A percentile compares a stretch with the other conserved stretches of the same genome.
These are phyloP conservation scores for Cranoglanis bouderius DNA, from an alignment of 2,113 vertebrate species.

Conservation along the genomic window DNA sequence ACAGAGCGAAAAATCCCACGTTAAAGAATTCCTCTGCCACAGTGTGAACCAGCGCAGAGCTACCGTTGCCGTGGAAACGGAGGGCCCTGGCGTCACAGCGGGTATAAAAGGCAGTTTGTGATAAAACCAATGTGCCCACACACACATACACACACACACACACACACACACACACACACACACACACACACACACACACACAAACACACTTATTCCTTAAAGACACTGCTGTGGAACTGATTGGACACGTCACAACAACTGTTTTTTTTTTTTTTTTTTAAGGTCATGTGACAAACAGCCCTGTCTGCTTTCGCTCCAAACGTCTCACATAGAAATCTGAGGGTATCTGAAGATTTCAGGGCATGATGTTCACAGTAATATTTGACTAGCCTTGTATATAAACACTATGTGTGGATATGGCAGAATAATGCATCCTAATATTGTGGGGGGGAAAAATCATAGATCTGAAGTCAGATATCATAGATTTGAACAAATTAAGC, in stretches of 20 bases:
- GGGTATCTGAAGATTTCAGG: not conserved
- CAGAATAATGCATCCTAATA: not conserved
- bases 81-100: constrained; percentile 51
- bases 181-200: constrained; percentile 43
- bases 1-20: constrained; percentile 51
- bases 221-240: not conserved
- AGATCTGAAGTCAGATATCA: not conserved
- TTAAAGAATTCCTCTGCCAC: constrained; percentile 51
- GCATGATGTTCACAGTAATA: not conserved
- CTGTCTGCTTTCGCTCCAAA: not conserved
- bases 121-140: constrained; percentile 31
- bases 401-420: not conserved
- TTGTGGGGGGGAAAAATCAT: not conserved
- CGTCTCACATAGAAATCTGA: not conserved
- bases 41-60: constrained; percentile 56
- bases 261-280: not conserved
- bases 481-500: not conserved
- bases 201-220: constrained; percentile 11
- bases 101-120: constrained; percentile 53
- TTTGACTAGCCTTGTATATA: not conserved
- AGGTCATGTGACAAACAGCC: not conserved
- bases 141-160: constrained; percentile 37
- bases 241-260: not conserved
- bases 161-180: constrained; percentile 34
- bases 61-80: constrained; percentile 57